Conservation (phyloP, 2,888 invertebrate species). For the Scaptomyza reducta region DNA sequence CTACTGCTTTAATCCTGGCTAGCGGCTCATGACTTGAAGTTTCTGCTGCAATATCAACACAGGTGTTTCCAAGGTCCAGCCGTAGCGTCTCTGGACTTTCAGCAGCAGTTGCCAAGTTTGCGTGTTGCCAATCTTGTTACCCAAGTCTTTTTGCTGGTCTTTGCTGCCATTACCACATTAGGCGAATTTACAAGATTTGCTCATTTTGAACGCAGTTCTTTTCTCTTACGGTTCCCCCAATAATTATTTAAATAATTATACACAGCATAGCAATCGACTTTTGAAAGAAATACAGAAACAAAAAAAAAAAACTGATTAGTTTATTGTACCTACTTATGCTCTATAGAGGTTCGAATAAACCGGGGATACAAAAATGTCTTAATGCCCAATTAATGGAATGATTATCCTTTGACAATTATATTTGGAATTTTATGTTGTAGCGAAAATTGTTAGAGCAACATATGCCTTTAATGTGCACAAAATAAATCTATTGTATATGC, state of each 20-base stretch:
- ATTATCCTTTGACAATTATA: not conserved
- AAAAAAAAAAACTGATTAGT: constrained; percentile 20
- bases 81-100: constrained; percentile 31
- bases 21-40: constrained; percentile 69
- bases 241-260: constrained; percentile 18
- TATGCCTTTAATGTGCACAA: too few relatives aligned
- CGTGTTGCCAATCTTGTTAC: constrained; percentile 55
- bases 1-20: constrained; percentile 66
- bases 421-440: not conserved
- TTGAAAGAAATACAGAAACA: constrained; percentile 11
- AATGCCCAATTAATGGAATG: too few relatives aligned
- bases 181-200: constrained; percentile 11
- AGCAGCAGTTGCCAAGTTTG: constrained; percentile 75
- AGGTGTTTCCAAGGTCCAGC: constrained; percentile 72
- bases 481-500: too few relatives aligned
- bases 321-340: too few relatives aligned
- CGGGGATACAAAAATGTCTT: not conserved
- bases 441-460: too few relatives aligned
- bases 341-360: not conserved
- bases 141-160: constrained; percentile 15
- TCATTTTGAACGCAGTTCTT: not conserved
- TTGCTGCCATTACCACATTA: constrained; percentile 38
- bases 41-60: constrained; percentile 66
- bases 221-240: not conserved
- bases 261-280: constrained; percentile 15